Evolutionary conservation across 1,140 invertebrate species (phyloP), one percentile per base, ranked within the genome.

Genomic region (Lepidurus packardi): DNA sequence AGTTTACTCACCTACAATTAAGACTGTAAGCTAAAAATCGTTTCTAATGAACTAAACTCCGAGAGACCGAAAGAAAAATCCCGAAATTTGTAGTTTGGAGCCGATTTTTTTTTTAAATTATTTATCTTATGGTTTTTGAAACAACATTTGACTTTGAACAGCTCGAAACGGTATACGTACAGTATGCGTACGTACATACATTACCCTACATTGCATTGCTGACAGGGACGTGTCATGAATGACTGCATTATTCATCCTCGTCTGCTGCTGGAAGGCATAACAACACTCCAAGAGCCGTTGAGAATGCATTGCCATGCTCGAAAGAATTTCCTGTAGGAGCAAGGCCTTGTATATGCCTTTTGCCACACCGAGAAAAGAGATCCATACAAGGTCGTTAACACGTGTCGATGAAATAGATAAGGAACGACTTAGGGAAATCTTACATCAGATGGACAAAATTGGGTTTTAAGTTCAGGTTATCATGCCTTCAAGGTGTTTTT

Each of bases 391-490:
- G 53, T 65, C 53, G 53, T 65, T 65, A 65, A 65, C 53, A 65
- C 53, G 53, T 65, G 53, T 65, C 53, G 53, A 65, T 65, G 53
- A 65, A 65, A 65, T 65, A 21, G 53, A 65, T 21, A 65, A 65
- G 9, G 21, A 65, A 21, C 34, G 34, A 34, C 34, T 34, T 34
- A 34, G 53, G 7, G 16, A 13, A 65, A 9, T 5, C 9, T n/a
- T 65, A 65, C 53, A 16, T 65, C 8, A 21, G 21, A 7, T 7
- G 21, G 53, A n/a, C 21, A 21, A 65, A 65, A 9, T 65, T 21
- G 16, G 8, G 4, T 34, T 34, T 34, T 34, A 3, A 34, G 34
- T 34, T 34, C 34, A 34, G 34, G 34, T 34, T 34, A 34, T 34
- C 34, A 34, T 34, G 3, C 34, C 34, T 34, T 34, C 34, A 34